These are phyloP conservation scores for Enteromius radiatus DNA, from an alignment of 2,797 vertebrate species.

Conservation along the genomic window DNA sequence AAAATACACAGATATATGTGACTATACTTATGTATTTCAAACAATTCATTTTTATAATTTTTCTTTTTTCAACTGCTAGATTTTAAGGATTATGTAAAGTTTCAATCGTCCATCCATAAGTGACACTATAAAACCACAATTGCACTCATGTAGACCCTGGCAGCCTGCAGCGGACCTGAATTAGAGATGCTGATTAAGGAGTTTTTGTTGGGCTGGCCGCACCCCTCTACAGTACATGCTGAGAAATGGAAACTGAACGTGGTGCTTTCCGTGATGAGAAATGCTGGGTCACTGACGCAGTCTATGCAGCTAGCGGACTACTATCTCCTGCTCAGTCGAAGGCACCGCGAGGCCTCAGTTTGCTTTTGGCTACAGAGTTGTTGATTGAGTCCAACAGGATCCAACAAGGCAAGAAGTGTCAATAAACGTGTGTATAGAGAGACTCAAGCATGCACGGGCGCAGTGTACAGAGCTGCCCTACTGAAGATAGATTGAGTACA, in stretches of 20 bases:
- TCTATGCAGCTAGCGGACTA: not conserved
- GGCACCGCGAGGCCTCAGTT: not conserved
- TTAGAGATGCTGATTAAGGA: conserved; percentile 55
- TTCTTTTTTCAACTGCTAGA: too few species aligned
- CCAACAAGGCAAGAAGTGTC: conserved; percentile 27
- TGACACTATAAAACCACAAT: conserved; percentile 8
- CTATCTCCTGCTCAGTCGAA: not conserved
- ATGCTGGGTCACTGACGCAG: conserved; percentile 35
- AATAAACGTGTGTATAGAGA: conserved; percentile 27
- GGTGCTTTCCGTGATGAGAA: conserved; percentile 18
- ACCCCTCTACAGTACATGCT: conserved; percentile 26
- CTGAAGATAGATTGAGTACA: conserved; percentile 16
- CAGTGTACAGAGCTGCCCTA: conserved; percentile 4
- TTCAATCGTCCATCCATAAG: not conserved
- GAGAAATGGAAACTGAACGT: conserved; percentile 42
- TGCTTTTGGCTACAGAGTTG: conserved; percentile 17
- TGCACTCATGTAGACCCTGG: conserved; percentile 14
- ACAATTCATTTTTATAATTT: not conserved
- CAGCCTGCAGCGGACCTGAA: conserved; percentile 35
- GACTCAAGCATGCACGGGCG: not conserved
- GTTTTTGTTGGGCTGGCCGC: conserved; percentile 25
- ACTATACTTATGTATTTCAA: not conserved
- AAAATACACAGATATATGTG: not conserved
- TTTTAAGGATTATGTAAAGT: not conserved
- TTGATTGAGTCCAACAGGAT: not conserved